Evolutionary conservation across 2,113 vertebrate species (phyloP).

Genomic region (Smithornis capensis): DNA sequence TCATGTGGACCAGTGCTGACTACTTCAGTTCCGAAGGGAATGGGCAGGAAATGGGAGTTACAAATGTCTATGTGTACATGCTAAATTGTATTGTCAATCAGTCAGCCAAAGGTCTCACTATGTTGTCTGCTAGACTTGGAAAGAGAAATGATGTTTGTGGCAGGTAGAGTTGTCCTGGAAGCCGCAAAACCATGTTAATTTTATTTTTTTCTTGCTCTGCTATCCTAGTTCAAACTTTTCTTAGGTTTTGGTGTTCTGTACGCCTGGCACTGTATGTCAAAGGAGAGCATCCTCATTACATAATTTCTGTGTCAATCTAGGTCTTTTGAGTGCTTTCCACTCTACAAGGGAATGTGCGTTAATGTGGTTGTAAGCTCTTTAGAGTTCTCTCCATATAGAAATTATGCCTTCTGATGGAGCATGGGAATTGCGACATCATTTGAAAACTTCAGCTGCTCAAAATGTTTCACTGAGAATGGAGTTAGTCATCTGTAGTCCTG

Average conservation of each 20-base stretch:
- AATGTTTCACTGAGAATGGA: background rate
- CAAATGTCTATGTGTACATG: background rate
- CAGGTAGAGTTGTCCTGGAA: background rate
- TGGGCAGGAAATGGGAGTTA: background rate
- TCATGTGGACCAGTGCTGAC: background rate
- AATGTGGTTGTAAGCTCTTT: background rate
- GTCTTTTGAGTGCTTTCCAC: background rate
- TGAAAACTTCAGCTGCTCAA: background rate
- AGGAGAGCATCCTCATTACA: background rate
- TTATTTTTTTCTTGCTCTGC: background rate
- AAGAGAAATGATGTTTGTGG: background rate
- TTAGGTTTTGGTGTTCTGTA: background rate
- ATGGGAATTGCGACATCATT: background rate
- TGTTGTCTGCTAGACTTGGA: background rate
- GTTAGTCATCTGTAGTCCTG: background rate
- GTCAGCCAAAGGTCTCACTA: background rate
- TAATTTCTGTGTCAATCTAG: background rate
- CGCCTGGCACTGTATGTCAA: background rate
- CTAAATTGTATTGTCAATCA: background rate
- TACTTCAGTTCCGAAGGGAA: background rate
- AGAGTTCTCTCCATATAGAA: background rate
- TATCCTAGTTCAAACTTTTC: background rate
- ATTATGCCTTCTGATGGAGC: background rate
- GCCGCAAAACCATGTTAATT: background rate
- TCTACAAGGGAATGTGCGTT: background rate